Percentiles rank a stretch among this genome's conserved stretches.
These are phyloP conservation scores for Bombus turneri DNA, from an alignment of 1,140 invertebrate genomes.

Conservation along the genomic window DNA sequence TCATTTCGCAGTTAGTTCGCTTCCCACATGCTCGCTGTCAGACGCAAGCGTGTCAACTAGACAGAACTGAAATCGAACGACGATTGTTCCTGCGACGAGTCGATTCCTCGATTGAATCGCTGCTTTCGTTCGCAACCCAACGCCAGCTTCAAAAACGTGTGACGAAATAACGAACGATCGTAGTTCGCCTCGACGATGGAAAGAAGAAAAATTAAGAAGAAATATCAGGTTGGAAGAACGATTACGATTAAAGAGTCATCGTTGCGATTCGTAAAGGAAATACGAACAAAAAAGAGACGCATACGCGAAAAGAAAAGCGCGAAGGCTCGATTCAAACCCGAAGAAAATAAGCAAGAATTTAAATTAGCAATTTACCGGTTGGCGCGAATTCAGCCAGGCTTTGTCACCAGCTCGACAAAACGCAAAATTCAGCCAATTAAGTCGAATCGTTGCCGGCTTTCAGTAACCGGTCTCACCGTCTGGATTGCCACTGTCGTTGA, in stretches of 20 bases:
- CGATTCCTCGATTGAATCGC: background rate
- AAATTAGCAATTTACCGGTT: constrained; percentile 14
- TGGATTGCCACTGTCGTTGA: constrained; percentile 13
- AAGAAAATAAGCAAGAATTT: constrained; percentile 9
- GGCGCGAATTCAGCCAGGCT: background rate
- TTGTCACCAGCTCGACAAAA: background rate
- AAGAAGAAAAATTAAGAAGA: background rate
- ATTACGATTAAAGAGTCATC: background rate
- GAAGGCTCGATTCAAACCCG: background rate
- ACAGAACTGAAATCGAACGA: background rate
- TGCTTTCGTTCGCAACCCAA: background rate
- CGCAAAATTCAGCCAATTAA: constrained; percentile 36
- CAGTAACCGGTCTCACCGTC: background rate
- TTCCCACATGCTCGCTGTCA: background rate
- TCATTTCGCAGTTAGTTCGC: background rate
- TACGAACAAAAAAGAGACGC: too few species aligned
- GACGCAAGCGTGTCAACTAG: background rate
- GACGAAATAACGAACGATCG: background rate
- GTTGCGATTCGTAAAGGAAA: too few species aligned
- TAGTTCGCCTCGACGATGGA: background rate
- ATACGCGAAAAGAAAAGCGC: background rate
- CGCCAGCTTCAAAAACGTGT: background rate
- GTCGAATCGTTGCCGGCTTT: background rate
- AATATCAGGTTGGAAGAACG: background rate
- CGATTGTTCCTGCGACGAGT: background rate